Evolutionary conservation across 2,113 vertebrate genomes (phyloP), one percentile per base, ranked within the genome.

Genomic region (Turnix velox): DNA sequence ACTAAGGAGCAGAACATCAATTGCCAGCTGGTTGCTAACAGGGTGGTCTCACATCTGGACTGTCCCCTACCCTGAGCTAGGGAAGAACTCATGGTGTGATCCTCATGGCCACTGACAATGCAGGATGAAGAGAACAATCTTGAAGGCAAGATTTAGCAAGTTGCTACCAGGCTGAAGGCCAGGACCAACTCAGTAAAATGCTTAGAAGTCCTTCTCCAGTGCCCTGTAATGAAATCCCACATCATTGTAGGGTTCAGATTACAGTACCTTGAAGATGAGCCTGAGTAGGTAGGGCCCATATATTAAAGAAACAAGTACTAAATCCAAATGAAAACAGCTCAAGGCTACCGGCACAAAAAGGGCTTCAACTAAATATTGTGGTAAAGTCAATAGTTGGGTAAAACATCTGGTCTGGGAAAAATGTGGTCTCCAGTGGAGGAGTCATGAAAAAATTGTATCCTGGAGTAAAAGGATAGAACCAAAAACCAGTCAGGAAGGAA

Each of bases 391-490:
- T 6, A 61, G 33, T 65, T 85, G 85, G 84, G 87, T 78, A 94
- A 72, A 77, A 45, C 61, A 75, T 13, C 42, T 63, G 49, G 74
- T 79, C 61, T 58, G 66, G 57, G 42, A 67, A 88, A 88, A 94
- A 94, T 1, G 7, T 5, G 10, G 39, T 25, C 77, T 89, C 71
- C 74, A 82, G 42, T 55, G 49, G 74, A 89, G 58, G 87, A 92
- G 84, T 58, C 71, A 72, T 43, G 45, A 89, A 91, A 87, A 73
- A 45, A 52, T 68, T 85, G 58, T 78, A 52, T 68, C 74, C 58
- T 87, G 84, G 43, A 91, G 89, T 90, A 84, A 87, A 91, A 82
- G 74, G 57, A 72, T 42, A 95, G 76, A 87, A 92, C 58, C 73
- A 75, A 35, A 33, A 30, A 33, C 22, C 43, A 75, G 51, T 40